Conservation (phyloP, 2,113 vertebrate species). For the Colinus virginianus region DNA sequence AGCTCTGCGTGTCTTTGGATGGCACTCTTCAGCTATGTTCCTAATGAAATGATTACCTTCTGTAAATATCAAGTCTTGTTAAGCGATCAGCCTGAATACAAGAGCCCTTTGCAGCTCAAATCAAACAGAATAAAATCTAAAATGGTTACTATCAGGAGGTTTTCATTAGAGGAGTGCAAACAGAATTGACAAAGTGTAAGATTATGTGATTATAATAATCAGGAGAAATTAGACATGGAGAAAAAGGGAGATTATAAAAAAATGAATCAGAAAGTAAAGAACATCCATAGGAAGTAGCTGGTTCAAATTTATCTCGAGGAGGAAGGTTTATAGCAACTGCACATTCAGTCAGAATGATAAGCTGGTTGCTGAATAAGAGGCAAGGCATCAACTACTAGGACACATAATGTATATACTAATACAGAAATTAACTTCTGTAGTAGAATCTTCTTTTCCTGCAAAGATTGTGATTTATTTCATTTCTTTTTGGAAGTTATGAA, state of each 20-base stretch:
- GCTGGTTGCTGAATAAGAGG: background rate
- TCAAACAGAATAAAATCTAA: background rate
- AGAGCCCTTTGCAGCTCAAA: background rate
- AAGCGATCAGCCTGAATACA: background rate
- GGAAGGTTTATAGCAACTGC: background rate
- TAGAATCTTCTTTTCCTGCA: background rate
- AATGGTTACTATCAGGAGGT: background rate
- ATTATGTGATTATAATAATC: background rate
- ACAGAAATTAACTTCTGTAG: background rate
- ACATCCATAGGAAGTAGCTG: background rate
- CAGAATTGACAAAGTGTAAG: background rate
- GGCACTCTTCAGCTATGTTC: background rate
- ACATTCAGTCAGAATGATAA: background rate
- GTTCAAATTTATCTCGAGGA: conserved; percentile 17
- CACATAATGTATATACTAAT: background rate
- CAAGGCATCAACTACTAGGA: background rate
- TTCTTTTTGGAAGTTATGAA: background rate
- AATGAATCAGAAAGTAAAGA: background rate
- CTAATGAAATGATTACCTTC: background rate
- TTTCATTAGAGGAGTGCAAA: background rate
- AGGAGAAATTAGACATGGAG: background rate
- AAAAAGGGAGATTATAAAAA: background rate
- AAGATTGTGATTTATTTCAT: background rate
- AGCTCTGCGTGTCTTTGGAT: background rate
- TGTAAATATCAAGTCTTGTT: background rate